Evolutionary conservation across 1,140 invertebrate genomes (phyloP).

Genomic region (Leguminivora glycinivorella): DNA sequence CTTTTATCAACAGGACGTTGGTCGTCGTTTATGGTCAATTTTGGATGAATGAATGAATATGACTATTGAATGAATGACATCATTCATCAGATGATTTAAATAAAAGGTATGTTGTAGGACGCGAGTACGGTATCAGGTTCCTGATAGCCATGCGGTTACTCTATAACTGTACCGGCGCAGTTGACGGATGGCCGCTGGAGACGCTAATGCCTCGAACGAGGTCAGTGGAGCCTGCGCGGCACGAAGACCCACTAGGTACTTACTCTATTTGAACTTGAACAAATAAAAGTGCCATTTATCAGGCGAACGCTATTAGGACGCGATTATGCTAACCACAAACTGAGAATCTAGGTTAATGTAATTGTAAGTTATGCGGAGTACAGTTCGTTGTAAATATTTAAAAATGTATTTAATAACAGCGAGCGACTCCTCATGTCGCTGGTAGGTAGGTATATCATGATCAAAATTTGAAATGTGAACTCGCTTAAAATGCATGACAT

Average conservation of each 20-base stretch:
- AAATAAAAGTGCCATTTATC: constrained; percentile 43
- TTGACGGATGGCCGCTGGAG: constrained; percentile 46
- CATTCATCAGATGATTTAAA: neutral
- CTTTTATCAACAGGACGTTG: neutral
- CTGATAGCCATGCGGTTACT: constrained; percentile 41
- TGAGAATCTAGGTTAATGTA: constrained; percentile 37
- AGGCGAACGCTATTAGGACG: constrained; percentile 34
- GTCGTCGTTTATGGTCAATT: neutral
- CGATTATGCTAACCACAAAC: constrained; percentile 30
- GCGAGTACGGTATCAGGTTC: constrained; percentile 40
- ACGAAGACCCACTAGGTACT: constrained; percentile 35
- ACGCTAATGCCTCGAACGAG: constrained; percentile 54
- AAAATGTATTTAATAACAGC: neutral
- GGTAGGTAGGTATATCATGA: too few relatives aligned
- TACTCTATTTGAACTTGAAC: constrained; percentile 47
- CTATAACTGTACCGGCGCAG: constrained; percentile 43
- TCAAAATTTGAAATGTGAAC: too few relatives aligned
- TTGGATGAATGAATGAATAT: neutral
- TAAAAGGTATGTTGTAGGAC: neutral
- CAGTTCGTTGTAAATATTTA: neutral
- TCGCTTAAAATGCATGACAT: too few relatives aligned
- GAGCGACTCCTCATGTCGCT: too few relatives aligned
- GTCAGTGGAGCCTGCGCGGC: constrained; percentile 51
- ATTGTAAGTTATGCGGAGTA: constrained; percentile 31
- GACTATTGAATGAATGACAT: neutral